These are phyloP conservation scores for Neomonachus schauinslandi DNA, from an alignment of 2,113 vertebrate species.

Conservation along the genomic window DNA sequence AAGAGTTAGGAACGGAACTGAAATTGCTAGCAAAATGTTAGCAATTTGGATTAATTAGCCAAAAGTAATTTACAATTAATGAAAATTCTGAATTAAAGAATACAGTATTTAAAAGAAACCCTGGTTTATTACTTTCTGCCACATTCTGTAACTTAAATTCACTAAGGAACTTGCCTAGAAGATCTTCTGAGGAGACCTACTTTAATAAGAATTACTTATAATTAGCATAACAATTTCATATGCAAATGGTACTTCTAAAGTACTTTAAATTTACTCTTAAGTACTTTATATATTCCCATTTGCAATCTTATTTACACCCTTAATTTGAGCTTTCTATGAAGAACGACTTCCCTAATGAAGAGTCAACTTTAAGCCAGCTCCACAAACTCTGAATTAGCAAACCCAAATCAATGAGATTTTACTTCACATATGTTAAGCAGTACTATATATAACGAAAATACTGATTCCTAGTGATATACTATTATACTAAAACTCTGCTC, in stretches of 20 bases:
- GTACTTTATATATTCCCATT: slow-evolving; percentile 71
- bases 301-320: slow-evolving; percentile 75
- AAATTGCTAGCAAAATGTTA: slow-evolving; percentile 51
- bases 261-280: slow-evolving; percentile 75
- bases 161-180: slow-evolving; percentile 60
- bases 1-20: not conserved
- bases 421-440: slow-evolving; percentile 67
- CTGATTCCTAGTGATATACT: slow-evolving; percentile 68
- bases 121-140: slow-evolving; percentile 49
- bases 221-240: slow-evolving; percentile 78
- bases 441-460: slow-evolving; percentile 75
- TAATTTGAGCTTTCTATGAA: slow-evolving; percentile 75
- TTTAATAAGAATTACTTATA: slow-evolving; percentile 80
- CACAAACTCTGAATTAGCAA: slow-evolving; percentile 71
- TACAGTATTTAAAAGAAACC: slow-evolving; percentile 67
- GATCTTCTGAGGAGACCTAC: slow-evolving; percentile 69
- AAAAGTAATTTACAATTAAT: slow-evolving; percentile 64
- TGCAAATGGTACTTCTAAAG: slow-evolving; percentile 73
- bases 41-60: slow-evolving; percentile 64
- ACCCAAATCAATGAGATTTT: slow-evolving; percentile 69
- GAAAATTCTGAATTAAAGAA: slow-evolving; percentile 62
- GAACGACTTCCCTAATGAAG: slow-evolving; percentile 72
- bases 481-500: slow-evolving; percentile 66
- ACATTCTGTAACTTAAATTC: slow-evolving; percentile 68
- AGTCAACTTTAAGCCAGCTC: slow-evolving; percentile 55